Evolutionary conservation across 2,113 vertebrate genomes (phyloP).

Genomic region (Trogon surrucura): DNA sequence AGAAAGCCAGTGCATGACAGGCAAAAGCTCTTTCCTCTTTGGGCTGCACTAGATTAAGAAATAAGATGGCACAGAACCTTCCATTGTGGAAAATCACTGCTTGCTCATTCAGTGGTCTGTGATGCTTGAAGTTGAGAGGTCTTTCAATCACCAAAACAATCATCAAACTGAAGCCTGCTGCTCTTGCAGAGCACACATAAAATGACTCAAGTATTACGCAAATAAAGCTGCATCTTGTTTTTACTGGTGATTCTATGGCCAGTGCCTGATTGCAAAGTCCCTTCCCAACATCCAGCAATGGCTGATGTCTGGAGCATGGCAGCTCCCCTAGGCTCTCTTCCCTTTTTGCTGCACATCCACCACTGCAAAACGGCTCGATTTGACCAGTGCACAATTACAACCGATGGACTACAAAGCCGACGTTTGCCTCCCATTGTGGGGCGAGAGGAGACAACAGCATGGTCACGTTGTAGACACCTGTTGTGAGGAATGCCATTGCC

Average conservation of each 20-base stretch:
- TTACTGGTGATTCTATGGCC: not conserved
- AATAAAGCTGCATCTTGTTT: conserved; percentile 17
- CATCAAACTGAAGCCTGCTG: not conserved
- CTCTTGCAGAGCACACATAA: conserved; percentile 33
- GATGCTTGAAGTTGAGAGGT: conserved; percentile 45
- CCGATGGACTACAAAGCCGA: not conserved
- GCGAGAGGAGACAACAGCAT: not conserved
- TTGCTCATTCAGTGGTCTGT: conserved; percentile 22
- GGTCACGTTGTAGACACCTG: not conserved
- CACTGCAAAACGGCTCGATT: not conserved
- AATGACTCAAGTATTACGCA: conserved; percentile 6
- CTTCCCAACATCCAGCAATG: not conserved
- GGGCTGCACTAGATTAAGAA: conserved; percentile 17
- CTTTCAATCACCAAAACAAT: conserved; percentile 49
- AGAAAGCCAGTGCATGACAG: not conserved
- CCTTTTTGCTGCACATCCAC: not conserved
- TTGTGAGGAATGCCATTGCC: not conserved
- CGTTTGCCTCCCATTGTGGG: not conserved
- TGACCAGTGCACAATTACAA: not conserved
- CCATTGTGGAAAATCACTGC: conserved; percentile 24
- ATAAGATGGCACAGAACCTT: not conserved
- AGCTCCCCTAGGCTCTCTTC: not conserved
- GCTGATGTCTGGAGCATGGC: not conserved
- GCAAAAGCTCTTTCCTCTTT: not conserved
- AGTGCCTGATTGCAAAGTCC: not conserved